These are phyloP conservation scores for Stenoptilia bipunctidactyla DNA, from an alignment of 2,888 invertebrate species.

Conservation along the genomic window DNA sequence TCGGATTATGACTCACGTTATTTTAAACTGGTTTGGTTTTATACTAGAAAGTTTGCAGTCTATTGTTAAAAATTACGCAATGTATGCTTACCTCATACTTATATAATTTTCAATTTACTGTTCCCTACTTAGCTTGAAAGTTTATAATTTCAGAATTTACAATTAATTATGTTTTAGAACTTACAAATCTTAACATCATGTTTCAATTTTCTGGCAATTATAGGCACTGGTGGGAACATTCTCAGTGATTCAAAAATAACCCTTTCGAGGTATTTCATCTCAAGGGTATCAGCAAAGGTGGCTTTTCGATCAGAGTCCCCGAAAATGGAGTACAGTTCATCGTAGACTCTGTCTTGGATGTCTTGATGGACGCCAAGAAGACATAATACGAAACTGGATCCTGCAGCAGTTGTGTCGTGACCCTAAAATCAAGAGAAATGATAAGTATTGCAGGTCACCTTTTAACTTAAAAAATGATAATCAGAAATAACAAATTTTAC, in stretches of 20 bases:
- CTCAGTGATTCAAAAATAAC: constrained; percentile 83
- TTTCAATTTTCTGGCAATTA: constrained; percentile 80
- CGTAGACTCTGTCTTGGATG: constrained; percentile 81
- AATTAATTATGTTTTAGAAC: constrained; percentile 4
- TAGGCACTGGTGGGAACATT: constrained; percentile 84
- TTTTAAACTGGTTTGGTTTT: too few species aligned
- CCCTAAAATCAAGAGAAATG: constrained; percentile 28
- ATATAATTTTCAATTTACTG: background rate
- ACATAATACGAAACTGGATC: constrained; percentile 88
- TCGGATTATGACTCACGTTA: too few species aligned
- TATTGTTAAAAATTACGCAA: too few species aligned
- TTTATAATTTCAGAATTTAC: background rate
- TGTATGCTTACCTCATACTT: too few species aligned
- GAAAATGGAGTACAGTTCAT: constrained; percentile 82
- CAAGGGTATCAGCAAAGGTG: constrained; percentile 82
- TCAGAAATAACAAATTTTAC: constrained; percentile 34
- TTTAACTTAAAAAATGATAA: background rate
- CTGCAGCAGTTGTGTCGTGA: constrained; percentile 74
- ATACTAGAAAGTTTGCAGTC: too few species aligned
- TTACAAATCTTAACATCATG: constrained; percentile 77
- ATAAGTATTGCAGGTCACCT: too few species aligned
- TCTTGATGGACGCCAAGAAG: constrained; percentile 85
- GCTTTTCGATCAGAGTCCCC: constrained; percentile 82
- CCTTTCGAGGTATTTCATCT: constrained; percentile 86
- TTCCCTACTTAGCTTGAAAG: constrained; percentile 1